Evolutionary conservation across 1,140 invertebrate species (phyloP), one percentile per base, ranked within the genome.

Genomic region (Lordiphosa stackelbergi): DNA sequence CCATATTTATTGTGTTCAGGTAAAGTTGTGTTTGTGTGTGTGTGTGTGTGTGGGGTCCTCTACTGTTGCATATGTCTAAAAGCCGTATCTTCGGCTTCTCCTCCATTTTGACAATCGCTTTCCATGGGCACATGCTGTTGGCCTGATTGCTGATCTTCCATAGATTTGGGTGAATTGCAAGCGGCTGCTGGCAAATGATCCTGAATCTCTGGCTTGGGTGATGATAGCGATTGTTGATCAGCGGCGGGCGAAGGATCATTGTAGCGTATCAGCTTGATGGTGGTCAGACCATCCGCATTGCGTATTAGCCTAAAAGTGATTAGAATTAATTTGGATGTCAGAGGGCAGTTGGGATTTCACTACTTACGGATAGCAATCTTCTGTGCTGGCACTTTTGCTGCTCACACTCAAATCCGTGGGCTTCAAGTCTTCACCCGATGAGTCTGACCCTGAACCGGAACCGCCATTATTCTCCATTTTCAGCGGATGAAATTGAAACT

Each of bases 371-470:
- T 87, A 88, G 49, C 86, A 88, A 42, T 88, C 87, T 54, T 85
- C 75, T 48, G 58, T 79, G 54, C 54, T 73, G 58, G 48, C 66
- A 9, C 53, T 83, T 28, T 62, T 66, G 46, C 73, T 69, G 64
- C 61, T 86, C 13, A 90, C 89, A 61, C 89, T 90, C 54, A 90
- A 69, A 77, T 90, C 90, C 19, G 89, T 90, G 10, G 90, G 90
- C 73, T 89, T 89, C 19, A 90, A 88, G 37, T 90, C 89, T 53
- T 88, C 88, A 10, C 60, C 58, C 9, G 72, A 63, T 40, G 71
- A 73, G 31, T 83, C 73, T 40, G 57, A 77, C 28, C 62, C 69
- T 9, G 56, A 61, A 12, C 59, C 66, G 12, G 53, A 46, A 11
- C 36, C 62, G 3, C 52, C 69, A 42, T 53, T 75, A 16, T 63